Evolutionary conservation across 2,797 vertebrate species (phyloP), one percentile per base, ranked within the genome.

Genomic region (Podarcis lilfordi): DNA sequence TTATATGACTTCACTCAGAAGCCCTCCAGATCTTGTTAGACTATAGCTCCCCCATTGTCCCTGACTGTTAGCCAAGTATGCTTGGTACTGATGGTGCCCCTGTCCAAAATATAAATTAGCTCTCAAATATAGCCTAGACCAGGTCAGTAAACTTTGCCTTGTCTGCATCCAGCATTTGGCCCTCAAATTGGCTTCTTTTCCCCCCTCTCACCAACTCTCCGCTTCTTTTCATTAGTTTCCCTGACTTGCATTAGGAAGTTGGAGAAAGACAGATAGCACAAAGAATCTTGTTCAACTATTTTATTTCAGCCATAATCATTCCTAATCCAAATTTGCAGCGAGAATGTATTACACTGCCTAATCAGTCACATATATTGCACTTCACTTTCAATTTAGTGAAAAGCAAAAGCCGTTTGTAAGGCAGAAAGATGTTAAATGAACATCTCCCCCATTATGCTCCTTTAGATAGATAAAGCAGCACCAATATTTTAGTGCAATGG

Each of bases 301-400:
- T 95, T 91, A 93, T 96, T 94, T 91, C 92, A 95, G 91, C 92
- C 91, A 89, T 96, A 95, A 96, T 96, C 88, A 91, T 91, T 94
- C 91, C 95, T 95, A 96, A 96, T 96, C 95, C 94, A 93, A 95
- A 91, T 85, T 84, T 92, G 93, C 90, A 84, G 91, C 88, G 84
- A 78, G 80, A 87, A 94, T 94, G 93, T 92, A 89, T 95, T 95
- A 83, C 95, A 74, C 6, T 9, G 91, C 85, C 94, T 96, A 89
- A 95, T 96, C 96, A 87, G 86, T 96, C 96, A 95, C 92, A 5
- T 89, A 89, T 91, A 95, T 94, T 95, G 94, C 88, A 85, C 92
- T 76, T 92, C 3, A 0, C 86, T 55, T 95, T 90, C 92, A 89
- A 94, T 88, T 95, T 92, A 93, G 92, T 87, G 93, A 95, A 89